Evolutionary conservation across 2,113 vertebrate species (phyloP), one percentile per base, ranked within the genome.

Genomic region (Aspidoscelis tigris): DNA sequence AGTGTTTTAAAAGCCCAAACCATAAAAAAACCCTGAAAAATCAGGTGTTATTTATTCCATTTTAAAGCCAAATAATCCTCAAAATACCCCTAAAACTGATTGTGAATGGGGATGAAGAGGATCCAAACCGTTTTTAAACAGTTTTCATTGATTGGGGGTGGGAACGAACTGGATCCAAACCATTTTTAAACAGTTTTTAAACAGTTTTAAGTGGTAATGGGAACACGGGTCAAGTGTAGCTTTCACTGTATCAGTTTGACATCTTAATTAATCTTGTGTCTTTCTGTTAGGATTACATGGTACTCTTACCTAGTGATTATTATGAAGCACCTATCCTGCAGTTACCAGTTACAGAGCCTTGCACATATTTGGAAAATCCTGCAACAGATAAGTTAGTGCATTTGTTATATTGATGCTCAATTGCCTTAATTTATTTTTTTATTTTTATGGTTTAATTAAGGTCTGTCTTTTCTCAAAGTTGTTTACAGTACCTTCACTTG

Each of bases 221-320:
- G 7, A 81, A 82, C 53, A 1, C 16, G 72, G 79, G 2, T 58
- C 8, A 55, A 55, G 3, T 81, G n/a, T 7, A 64, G 55, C 20
- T 39, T 72, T 80, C 0, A 58, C 79, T 58, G 81, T 76, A 61
- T 84, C 22, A 12, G 0, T 79, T 85, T 18, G 53, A 64, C 50
- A 72, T n/a, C 50, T 80, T 26, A 33, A 8, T 77, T 69, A 83
- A 7, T 74, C 87, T 11, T 84, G 0, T 84, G 78, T 50, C 92
- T 76, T 89, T 16, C 70, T 86, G 0, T 72, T 89, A 99, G 98
- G 98, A 99, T 92, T 99, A 98, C 84, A 87, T 99, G 88, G 97
- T 99, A 74, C 95, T 99, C 83, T 94, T 99, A 84, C 98, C 98
- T 22, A 96, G 93, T 58, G 97, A 97, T 88, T 99, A 98, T 92